A percentile compares a stretch with the other conserved stretches of the same genome.
Conservation (phyloP, 2,888 invertebrate genomes). For the Diloba caeruleocephala region DNA sequence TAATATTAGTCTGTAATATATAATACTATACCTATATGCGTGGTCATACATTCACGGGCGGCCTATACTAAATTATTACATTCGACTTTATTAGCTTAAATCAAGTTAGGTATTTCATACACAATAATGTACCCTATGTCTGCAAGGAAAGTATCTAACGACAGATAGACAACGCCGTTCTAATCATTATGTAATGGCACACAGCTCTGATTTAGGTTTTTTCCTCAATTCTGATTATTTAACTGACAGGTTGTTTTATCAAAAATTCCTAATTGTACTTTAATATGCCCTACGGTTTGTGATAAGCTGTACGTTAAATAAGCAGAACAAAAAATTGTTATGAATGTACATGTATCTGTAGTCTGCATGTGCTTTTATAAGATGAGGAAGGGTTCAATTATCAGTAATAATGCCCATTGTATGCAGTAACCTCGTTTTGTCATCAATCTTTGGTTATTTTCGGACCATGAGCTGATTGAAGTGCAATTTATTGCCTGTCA, state of each 20-base stretch:
- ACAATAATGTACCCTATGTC: conserved; percentile 23
- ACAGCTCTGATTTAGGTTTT: conserved; percentile 18
- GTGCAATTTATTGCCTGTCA: conserved; percentile 6
- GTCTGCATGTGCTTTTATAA: conserved; percentile 6
- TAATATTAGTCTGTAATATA: conserved; percentile 28
- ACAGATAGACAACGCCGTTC: conserved; percentile 21
- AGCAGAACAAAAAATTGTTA: conserved; percentile 23
- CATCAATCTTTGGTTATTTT: conserved; percentile 59
- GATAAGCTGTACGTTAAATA: conserved; percentile 27
- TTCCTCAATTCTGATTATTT: conserved; percentile 23
- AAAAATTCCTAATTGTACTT: conserved; percentile 38
- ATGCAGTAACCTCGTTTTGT: conserved; percentile 53
- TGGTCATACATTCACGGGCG: conserved; percentile 35
- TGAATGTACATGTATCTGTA: conserved; percentile 13
- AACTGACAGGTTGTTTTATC: conserved; percentile 16
- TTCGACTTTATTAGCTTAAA: conserved; percentile 34
- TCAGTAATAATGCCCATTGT: conserved; percentile 60
- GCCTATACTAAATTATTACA: conserved; percentile 32
- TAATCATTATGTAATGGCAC: conserved; percentile 38
- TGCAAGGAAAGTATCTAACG: conserved; percentile 22
- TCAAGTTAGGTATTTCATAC: conserved; percentile 40
- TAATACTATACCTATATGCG: conserved; percentile 21
- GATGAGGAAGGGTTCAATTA: conserved; percentile 15
- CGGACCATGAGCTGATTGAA: conserved; percentile 34
- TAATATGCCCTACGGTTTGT: conserved; percentile 17